Evolutionary conservation across 2,113 vertebrate genomes (phyloP).

Genomic region (Phrynocephalus versicolor): DNA sequence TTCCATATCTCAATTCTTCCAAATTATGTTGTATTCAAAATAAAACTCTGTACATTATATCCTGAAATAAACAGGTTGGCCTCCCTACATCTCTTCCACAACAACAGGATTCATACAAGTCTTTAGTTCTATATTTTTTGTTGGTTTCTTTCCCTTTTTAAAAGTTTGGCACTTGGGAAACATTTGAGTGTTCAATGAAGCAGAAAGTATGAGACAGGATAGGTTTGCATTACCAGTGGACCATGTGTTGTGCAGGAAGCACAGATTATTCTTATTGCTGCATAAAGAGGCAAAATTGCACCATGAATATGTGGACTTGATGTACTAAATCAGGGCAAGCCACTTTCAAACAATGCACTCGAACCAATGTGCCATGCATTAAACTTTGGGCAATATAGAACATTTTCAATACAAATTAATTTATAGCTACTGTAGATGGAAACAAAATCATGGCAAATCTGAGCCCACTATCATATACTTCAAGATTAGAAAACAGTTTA

Average conservation of each 20-base stretch:
- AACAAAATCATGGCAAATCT: neutral
- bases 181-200: neutral
- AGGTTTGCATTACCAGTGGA: neutral
- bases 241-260: neutral
- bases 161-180: neutral
- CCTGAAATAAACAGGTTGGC: no score
- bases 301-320: neutral
- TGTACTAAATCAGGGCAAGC: neutral
- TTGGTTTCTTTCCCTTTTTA: neutral
- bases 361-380: neutral
- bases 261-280: neutral
- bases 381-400: neutral
- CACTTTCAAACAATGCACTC: neutral
- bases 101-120: no score
- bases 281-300: neutral
- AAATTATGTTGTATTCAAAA: no score
- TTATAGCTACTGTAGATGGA: slow-evolving; percentile 12
- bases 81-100: no score
- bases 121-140: no score
- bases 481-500: neutral
- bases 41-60: no score
- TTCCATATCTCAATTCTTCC: no score
- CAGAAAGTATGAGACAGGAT: neutral
- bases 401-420: slow-evolving; percentile 3
- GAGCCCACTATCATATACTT: neutral